phyloP scores from a whole-genome alignment of 2,888 invertebrate genomes.

The Sycophila texana region DNA sequence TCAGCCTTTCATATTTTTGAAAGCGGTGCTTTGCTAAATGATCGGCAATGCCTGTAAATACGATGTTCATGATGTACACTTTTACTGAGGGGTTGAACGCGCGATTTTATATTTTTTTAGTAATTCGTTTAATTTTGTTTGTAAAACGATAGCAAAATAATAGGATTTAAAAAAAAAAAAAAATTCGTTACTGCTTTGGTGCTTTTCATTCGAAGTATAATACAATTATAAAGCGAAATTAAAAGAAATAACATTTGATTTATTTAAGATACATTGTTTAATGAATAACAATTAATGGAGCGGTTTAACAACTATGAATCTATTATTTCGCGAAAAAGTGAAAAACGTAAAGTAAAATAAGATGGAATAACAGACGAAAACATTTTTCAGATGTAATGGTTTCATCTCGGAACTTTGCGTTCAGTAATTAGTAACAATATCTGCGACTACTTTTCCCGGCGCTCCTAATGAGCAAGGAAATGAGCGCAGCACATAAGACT shows the following conservation, averaged over 20 bases:
- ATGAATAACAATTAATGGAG: background rate
- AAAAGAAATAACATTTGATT: too few relatives aligned
- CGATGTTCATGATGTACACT: too few relatives aligned
- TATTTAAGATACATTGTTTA: too few relatives aligned
- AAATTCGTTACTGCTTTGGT: too few relatives aligned
- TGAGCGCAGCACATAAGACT: conserved; percentile 63
- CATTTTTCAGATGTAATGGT: conserved; percentile 60
- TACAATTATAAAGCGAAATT: too few relatives aligned
- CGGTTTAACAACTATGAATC: background rate
- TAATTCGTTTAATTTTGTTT: too few relatives aligned
- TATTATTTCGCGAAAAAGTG: conserved; percentile 11
- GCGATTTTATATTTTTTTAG: too few relatives aligned
- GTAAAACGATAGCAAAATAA: too few relatives aligned
- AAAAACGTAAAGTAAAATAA: conserved; percentile 37
- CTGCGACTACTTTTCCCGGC: conserved; percentile 58
- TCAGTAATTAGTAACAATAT: conserved; percentile 74
- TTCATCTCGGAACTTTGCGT: conserved; percentile 61
- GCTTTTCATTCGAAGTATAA: too few relatives aligned
- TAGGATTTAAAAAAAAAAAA: too few relatives aligned
- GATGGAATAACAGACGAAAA: conserved; percentile 52
- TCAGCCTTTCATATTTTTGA: background rate
- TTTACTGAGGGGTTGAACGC: too few relatives aligned
- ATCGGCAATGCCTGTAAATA: too few relatives aligned
- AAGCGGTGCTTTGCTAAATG: background rate
- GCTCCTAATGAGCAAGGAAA: conserved; percentile 70